Conservation (phyloP, 2,113 vertebrate species). For the Prionailurus viverrinus region DNA sequence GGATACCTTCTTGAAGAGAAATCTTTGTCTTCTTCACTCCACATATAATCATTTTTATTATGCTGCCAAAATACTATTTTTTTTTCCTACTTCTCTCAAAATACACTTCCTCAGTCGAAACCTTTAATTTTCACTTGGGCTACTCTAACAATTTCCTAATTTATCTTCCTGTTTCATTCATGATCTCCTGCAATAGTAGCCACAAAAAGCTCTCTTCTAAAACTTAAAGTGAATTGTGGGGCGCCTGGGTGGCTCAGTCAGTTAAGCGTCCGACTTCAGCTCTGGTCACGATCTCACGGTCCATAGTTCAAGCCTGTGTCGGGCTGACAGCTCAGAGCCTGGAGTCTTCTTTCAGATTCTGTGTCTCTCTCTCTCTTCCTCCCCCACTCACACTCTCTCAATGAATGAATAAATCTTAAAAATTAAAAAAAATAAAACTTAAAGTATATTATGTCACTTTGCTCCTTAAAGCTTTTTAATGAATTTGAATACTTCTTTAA, state of each 20-base stretch:
- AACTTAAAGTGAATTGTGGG: neutral
- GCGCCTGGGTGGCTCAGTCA: no score
- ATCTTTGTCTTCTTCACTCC: neutral
- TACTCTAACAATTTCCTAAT: neutral
- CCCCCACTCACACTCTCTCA: no score
- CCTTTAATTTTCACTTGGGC: neutral
- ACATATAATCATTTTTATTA: neutral
- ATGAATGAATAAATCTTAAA: no score
- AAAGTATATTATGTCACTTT: neutral
- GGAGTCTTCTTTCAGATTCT: no score
- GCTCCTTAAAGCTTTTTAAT: neutral
- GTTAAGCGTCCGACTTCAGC: no score
- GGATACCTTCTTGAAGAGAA: neutral
- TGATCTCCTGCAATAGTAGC: neutral
- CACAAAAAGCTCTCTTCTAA: neutral
- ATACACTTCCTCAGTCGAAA: neutral
- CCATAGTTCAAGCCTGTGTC: no score
- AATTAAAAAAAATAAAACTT: neutral
- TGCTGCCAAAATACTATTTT: neutral
- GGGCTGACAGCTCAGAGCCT: no score
- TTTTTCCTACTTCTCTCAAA: neutral
- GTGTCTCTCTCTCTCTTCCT: no score
- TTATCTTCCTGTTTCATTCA: neutral
- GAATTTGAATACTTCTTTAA: neutral
- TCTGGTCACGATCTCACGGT: no score